phyloP scores from a whole-genome alignment of 2,888 invertebrate species.

The Drosophila paranaensis region DNA sequence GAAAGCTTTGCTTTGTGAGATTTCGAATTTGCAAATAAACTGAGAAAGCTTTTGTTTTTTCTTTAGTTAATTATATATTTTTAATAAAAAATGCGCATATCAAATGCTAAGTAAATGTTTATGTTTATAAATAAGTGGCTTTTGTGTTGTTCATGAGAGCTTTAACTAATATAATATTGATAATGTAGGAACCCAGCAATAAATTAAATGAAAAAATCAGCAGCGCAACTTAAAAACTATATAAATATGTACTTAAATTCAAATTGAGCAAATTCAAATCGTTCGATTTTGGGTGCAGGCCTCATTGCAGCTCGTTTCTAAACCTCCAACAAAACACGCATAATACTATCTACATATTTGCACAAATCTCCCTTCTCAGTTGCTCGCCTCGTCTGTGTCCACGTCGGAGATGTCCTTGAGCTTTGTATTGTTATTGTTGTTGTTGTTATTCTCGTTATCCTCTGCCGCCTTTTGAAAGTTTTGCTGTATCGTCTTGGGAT shows the following conservation, averaged over 20 bases:
- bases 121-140: conserved; percentile 69
- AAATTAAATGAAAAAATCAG: conserved; percentile 60
- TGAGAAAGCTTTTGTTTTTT: neutral
- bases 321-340: conserved; percentile 17
- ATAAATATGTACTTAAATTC: conserved; percentile 57
- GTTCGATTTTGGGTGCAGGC: conserved; percentile 53
- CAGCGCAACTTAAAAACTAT: conserved; percentile 59
- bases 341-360: conserved; percentile 59
- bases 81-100: conserved; percentile 50
- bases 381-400: conserved; percentile 84
- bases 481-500: conserved; percentile 81
- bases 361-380: conserved; percentile 55
- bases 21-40: conserved; percentile 3
- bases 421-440: conserved; percentile 59
- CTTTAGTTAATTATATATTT: conserved; percentile 15
- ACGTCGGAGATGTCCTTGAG: conserved; percentile 82
- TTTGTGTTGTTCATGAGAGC: conserved; percentile 42
- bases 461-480: conserved; percentile 82
- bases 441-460: conserved; percentile 55
- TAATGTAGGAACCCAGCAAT: conserved; percentile 53
- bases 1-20: neutral
- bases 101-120: conserved; percentile 66
- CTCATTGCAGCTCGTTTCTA: conserved; percentile 63
- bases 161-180: conserved; percentile 40
- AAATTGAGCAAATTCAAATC: conserved; percentile 47